Evolutionary conservation across 2,797 vertebrate species (phyloP), one percentile per base, ranked within the genome.

Genomic region (Leptatherina wallacei): DNA sequence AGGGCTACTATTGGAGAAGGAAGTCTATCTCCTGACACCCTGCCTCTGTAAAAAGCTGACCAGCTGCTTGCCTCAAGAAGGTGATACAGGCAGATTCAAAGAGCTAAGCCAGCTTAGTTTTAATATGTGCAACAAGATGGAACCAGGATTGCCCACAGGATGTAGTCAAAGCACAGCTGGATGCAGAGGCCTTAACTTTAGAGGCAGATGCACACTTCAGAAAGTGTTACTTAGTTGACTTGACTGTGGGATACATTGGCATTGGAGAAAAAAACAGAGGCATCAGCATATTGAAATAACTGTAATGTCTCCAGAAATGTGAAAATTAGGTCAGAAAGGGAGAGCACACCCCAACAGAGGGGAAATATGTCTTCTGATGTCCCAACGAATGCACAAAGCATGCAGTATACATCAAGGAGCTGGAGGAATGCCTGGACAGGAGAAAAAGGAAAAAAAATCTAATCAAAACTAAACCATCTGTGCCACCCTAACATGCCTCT

Each of bases 121-220:
- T 73, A 51, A 14, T 38, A 30, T 47, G 61, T 54, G 56, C 2
- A 30, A n/a, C 18, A 16, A 24, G 30, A 65, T 65, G 63, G 44
- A 55, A 29, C 9, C 40, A 38, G 32, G 10, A 13, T 60, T 66
- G n/a, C 49, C 38, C 56, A 29, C 56, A 36, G 22, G 49, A 13
- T 11, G 35, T 27, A 38, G 44, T 11, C 32, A 33, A 56, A 64
- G 33, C 55, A 63, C 60, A 68, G 65, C 40, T 65, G 29, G n/a
- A 38, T 61, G 1, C 30, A 71, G 55, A 38, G 32, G 12, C 20
- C n/a, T 14, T 12, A 10, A 68, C 27, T 52, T 76, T 12, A 57
- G 11, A 71, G 57, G 49, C 32, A 62, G 71, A 54, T 59, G 20
- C 20, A 56, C 54, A 42, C 11, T 8, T 49, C 47, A 49, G n/a